Conservation (phyloP, 2,888 invertebrate species). For the Stegophylla sp. region DNA sequence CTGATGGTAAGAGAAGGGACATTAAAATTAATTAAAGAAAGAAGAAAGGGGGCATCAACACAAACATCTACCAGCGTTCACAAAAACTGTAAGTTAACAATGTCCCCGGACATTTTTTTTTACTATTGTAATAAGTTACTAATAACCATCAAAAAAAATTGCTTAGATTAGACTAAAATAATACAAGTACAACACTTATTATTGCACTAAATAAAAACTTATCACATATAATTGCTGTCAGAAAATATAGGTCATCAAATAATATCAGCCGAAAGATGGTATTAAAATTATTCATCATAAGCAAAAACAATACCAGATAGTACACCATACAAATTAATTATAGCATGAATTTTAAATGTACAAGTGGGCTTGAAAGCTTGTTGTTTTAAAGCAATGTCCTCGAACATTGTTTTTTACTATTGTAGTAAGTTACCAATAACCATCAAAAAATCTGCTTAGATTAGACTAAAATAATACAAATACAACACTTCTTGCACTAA, state of each 20-base stretch:
- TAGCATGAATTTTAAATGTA: not conserved
- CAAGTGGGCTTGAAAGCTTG: conserved; percentile 2
- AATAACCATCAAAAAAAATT: not conserved
- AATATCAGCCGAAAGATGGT: conserved; percentile 29
- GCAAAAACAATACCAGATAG: too few relatives aligned
- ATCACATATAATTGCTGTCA: not conserved
- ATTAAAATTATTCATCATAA: conserved; percentile 18
- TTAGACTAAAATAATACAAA: not conserved
- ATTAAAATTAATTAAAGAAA: too few relatives aligned
- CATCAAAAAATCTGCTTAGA: not conserved
- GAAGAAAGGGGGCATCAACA: too few relatives aligned
- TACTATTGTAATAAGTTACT: conserved; percentile 21
- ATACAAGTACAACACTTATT: too few relatives aligned
- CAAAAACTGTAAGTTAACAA: too few relatives aligned
- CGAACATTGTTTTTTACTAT: not conserved
- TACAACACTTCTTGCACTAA: too few relatives aligned
- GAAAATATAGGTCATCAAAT: conserved; percentile 1
- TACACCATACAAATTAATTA: not conserved
- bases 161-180: too few relatives aligned
- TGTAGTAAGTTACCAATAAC: not conserved
- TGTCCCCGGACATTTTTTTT: conserved; percentile 17
- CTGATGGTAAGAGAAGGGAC: too few relatives aligned
- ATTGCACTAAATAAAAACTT: not conserved
- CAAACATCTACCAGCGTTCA: too few relatives aligned
- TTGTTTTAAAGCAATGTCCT: not conserved